Base-by-base conservation (phyloP, 2,888 invertebrate species). In the Hypercompe scribonia region DNA sequence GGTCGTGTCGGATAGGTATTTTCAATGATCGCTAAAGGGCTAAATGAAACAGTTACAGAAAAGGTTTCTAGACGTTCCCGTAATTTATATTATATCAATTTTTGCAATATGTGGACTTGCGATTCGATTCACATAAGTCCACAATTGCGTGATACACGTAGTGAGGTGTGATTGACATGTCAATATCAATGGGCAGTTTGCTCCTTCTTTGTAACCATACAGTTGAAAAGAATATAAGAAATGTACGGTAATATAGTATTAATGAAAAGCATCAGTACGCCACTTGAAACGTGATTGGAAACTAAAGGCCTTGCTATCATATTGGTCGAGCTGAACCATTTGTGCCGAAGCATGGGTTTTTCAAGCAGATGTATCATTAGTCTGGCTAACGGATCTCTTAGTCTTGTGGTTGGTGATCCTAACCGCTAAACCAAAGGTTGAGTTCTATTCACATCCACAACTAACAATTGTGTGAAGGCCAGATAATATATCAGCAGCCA, bases 11-110 rank as follows among this genome's bases (percentile, higher is more conserved):
- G n/a, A n/a, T n/a, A n/a, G n/a, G 3, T 61, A 18, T 7, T 34
- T 46, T 3, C 33, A 15, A 34, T 11, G 21, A 61, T 31, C 68
- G 66, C 70, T 73, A 77, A 81, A 80, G 73, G 81, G 81, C 73
- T 81, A 80, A 81, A 79, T 84, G 82, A 83, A 85, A 90, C 88
- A n/a, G n/a, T n/a, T n/a, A n/a, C n/a, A 87, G 65, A 36, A 50
- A 70, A 65, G 65, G 36, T 50, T 36, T 50, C 36, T 34, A 36
- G 50, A 28, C 54, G 50, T 70, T 65, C 34, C 65, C 65, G 65
- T 28, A 54, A 70, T 28, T 54, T 11, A 36, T 78, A 89, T 90
- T 92, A 92, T 91, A 82, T 90, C 90, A 90, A 90, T 92, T 91
- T 91, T 91, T 72, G 72, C 74, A 86, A 64, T 70, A 68, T 71